A percentile compares a stretch with the other conserved stretches of the same genome.
phyloP scores from a whole-genome alignment of 2,113 vertebrate species.

The Todiramphus chloris region DNA sequence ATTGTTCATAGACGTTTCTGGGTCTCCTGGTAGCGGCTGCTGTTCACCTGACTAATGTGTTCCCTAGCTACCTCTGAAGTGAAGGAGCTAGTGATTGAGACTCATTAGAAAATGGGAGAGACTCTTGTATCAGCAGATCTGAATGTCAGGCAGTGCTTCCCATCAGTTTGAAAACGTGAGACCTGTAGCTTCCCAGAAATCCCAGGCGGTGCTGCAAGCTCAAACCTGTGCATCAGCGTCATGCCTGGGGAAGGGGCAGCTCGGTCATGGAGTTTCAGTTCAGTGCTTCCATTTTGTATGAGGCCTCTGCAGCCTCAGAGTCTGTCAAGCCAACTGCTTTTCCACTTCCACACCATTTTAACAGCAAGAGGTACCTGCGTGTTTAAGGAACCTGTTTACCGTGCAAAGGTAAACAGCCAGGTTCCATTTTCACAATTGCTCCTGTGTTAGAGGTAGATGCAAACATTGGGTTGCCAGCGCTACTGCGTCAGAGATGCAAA shows the following conservation, averaged over 20 bases:
- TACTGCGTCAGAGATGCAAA: slow-evolving; percentile 38
- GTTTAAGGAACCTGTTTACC: neutral
- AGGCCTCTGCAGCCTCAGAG: neutral
- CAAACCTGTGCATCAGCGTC: neutral
- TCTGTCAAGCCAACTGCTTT: neutral
- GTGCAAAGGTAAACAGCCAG: slow-evolving; percentile 27
- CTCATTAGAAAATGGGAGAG: neutral
- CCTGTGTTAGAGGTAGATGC: neutral
- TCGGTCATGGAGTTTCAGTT: neutral
- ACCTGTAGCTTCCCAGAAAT: neutral
- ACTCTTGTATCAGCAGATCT: neutral
- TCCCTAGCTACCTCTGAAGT: neutral
- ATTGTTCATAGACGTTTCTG: neutral
- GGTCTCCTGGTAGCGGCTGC: neutral
- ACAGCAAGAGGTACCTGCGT: neutral
- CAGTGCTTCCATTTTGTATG: neutral
- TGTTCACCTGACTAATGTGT: neutral
- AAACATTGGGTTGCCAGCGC: slow-evolving; percentile 47
- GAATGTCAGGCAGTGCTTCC: neutral
- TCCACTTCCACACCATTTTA: neutral
- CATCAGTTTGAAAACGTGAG: neutral
- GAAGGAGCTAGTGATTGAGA: neutral
- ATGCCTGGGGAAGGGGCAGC: neutral
- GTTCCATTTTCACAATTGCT: neutral
- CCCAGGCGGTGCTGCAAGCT: neutral